Conservation (phyloP, 2,797 vertebrate species). For the Gobio occitaniae region DNA sequence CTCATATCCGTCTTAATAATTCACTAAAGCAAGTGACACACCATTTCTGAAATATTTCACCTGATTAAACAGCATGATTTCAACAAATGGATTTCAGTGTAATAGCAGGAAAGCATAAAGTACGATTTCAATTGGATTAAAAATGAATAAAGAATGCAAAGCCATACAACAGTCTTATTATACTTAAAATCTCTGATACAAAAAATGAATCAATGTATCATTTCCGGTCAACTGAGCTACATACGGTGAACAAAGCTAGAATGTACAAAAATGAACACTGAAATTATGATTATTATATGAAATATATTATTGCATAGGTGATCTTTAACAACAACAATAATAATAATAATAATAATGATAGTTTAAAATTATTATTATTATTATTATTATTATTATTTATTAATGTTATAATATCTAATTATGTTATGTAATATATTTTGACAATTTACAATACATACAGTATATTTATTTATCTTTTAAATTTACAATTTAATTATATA, state of each 20-base stretch:
- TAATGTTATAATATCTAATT: background rate
- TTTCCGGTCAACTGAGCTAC: background rate
- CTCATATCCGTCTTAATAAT: background rate
- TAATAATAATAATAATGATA: background rate
- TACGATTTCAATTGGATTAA: background rate
- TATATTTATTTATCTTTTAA: background rate
- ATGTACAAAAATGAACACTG: too few species aligned
- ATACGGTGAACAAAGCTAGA: background rate
- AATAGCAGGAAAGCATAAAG: background rate
- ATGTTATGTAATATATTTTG: background rate
- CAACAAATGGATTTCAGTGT: background rate
- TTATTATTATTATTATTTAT: too few species aligned
- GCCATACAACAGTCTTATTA: background rate
- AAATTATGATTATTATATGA: too few species aligned
- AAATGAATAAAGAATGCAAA: background rate
- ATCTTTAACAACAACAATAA: too few species aligned
- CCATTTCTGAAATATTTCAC: background rate
- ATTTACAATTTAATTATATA: background rate
- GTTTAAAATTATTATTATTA: background rate
- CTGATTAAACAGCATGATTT: background rate
- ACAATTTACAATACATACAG: background rate
- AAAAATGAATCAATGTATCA: background rate
- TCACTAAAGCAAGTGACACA: background rate
- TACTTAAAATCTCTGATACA: background rate
- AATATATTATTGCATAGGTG: too few species aligned